Conservation (phyloP, 2,113 vertebrate species). For the Osmerus eperlanus region DNA sequence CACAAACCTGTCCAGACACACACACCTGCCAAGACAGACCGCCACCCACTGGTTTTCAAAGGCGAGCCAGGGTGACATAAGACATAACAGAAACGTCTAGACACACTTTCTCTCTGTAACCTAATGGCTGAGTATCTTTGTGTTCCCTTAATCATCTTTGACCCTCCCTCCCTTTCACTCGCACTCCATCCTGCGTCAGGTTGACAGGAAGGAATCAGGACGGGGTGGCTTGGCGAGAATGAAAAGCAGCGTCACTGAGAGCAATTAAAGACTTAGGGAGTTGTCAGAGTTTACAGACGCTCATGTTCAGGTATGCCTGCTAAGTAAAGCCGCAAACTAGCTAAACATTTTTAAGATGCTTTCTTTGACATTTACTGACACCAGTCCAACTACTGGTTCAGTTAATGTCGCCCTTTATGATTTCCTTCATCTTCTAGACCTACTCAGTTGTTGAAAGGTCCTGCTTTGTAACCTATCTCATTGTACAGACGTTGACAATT, state of each 20-base stretch:
- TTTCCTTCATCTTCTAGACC: no score
- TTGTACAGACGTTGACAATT: no score
- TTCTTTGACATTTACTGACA: no score
- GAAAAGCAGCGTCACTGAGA: not conserved
- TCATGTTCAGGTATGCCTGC: no score
- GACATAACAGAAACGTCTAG: conserved; percentile 77
- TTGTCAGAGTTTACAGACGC: not conserved
- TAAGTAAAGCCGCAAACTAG: no score
- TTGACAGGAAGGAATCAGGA: conserved; percentile 66
- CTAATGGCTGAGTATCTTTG: conserved; percentile 69
- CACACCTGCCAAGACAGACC: conserved; percentile 71
- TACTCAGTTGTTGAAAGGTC: no score
- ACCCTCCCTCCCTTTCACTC: conserved; percentile 52
- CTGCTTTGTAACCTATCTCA: no score
- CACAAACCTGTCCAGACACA: conserved; percentile 74
- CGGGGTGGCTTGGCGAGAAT: not conserved
- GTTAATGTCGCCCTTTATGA: no score
- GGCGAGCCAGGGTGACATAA: conserved; percentile 51
- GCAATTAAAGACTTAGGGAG: conserved; percentile 1
- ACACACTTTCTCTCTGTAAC: conserved; percentile 74
- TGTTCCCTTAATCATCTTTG: conserved; percentile 64
- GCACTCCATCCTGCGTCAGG: conserved; percentile 58
- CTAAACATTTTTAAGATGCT: no score
- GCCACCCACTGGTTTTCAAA: conserved; percentile 82
- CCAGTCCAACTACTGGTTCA: no score